Conservation (phyloP, 2,113 vertebrate genomes). For the Romanogobio albipinnatus region DNA sequence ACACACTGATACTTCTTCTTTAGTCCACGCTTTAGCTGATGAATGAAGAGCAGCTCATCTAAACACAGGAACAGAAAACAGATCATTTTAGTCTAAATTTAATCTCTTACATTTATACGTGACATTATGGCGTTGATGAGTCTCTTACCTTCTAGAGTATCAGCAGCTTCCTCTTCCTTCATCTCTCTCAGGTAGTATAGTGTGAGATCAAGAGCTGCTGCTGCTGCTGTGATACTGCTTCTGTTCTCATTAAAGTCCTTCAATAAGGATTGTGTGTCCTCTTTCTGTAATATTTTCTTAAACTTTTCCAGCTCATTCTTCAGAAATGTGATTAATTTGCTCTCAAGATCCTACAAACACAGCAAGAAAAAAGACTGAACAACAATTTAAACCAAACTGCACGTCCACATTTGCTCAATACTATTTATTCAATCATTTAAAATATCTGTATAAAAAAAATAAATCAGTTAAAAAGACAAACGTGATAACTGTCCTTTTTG, state of each 20-base stretch:
- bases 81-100: neutral
- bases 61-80: neutral
- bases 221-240: neutral
- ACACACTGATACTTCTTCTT: neutral
- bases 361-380: no score
- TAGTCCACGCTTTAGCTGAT: conserved; percentile 6
- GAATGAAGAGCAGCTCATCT: conserved; percentile 18
- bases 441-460: no score
- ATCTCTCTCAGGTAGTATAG: conserved; percentile 18
- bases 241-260: neutral
- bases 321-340: no score
- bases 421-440: no score
- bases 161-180: neutral
- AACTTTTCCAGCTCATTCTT: no score
- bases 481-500: no score
- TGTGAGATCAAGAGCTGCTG: conserved; percentile 26
- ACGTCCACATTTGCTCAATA: no score
- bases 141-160: conserved; percentile 37
- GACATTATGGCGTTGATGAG: neutral
- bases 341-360: no score
- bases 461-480: no score
- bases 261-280: conserved; percentile 22
- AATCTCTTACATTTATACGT: neutral
- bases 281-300: no score
- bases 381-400: no score